These are phyloP conservation scores for Trichopria drosophilae DNA, from an alignment of 2,888 invertebrate genomes.

Conservation along the genomic window DNA sequence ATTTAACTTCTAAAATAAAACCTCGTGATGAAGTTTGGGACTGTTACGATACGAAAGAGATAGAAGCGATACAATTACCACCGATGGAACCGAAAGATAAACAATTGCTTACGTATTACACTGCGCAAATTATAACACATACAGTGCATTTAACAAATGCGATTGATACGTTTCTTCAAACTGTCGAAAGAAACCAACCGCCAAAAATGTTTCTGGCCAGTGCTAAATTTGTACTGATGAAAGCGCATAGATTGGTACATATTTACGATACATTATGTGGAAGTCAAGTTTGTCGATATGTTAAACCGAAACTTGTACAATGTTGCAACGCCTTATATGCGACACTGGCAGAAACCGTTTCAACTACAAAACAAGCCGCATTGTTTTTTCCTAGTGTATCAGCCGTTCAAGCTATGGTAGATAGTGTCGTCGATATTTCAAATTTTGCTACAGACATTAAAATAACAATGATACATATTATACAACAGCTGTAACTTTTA, in stretches of 20 bases:
- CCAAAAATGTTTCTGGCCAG: conserved; percentile 90
- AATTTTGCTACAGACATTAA: conserved; percentile 81
- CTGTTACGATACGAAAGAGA: not conserved
- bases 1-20: too few relatives aligned
- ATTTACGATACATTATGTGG: conserved; percentile 93
- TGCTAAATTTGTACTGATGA: conserved; percentile 91
- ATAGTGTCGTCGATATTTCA: conserved; percentile 83
- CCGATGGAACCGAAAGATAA: conserved; percentile 75
- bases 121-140: conserved; percentile 82
- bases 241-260: conserved; percentile 90
- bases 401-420: conserved; percentile 92
- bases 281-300: conserved; percentile 74
- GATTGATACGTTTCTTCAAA: conserved; percentile 88
- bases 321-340: conserved; percentile 82
- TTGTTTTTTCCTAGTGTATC: conserved; percentile 88
- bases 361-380: conserved; percentile 87
- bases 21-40: too few relatives aligned
- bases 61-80: conserved; percentile 48
- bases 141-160: conserved; percentile 83
- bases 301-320: conserved; percentile 72
- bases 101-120: conserved; percentile 84
- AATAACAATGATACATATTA: too few relatives aligned
- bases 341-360: conserved; percentile 79
- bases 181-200: conserved; percentile 90
- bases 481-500: too few relatives aligned